phyloP scores from a whole-genome alignment of 2,113 vertebrate genomes.

The Gallinago media region DNA sequence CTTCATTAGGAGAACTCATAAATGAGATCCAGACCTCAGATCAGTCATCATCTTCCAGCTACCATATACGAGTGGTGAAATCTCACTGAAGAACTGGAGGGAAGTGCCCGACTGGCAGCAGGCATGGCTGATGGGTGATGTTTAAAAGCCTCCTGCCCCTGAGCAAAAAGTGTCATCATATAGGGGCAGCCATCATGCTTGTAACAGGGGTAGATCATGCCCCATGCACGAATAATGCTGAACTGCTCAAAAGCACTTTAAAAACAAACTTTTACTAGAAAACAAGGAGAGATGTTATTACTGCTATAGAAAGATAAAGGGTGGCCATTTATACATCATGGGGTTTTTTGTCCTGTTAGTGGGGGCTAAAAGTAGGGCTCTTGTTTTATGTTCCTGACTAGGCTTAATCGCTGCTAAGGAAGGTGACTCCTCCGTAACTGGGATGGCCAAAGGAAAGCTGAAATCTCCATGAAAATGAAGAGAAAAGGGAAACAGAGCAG shows the following conservation, averaged over 20 bases:
- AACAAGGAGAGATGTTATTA: background rate
- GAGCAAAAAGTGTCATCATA: background rate
- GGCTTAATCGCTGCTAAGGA: background rate
- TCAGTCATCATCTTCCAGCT: background rate
- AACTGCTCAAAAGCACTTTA: background rate
- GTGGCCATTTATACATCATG: background rate
- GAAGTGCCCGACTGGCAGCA: background rate
- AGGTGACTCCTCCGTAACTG: background rate
- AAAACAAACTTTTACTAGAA: background rate
- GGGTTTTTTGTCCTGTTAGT: background rate
- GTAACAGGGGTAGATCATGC: background rate
- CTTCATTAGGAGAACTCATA: background rate
- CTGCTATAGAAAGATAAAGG: background rate
- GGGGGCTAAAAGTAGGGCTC: background rate
- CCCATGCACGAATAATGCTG: background rate
- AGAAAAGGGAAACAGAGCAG: background rate
- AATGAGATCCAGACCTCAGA: background rate
- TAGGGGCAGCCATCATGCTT: background rate
- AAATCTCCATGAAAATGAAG: background rate
- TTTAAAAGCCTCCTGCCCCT: background rate
- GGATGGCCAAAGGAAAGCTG: background rate
- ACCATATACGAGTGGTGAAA: background rate
- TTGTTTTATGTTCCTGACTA: background rate
- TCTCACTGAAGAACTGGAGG: background rate
- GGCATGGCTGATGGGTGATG: background rate